Evolutionary conservation across 2,113 vertebrate species (phyloP).

Genomic region (Equus quagga): DNA sequence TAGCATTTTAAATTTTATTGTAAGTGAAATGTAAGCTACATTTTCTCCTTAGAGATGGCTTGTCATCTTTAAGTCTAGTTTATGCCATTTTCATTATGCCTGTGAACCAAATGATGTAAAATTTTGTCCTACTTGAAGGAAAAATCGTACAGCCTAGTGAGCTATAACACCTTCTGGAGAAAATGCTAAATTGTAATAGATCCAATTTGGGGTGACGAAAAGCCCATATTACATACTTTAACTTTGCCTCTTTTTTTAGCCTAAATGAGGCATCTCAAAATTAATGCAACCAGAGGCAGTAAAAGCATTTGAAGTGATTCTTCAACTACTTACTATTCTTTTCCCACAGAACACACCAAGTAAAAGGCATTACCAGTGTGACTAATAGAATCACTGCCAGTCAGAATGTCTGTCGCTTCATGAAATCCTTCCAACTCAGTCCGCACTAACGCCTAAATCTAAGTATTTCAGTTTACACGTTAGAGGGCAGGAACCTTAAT

Average conservation of each 20-base stretch:
- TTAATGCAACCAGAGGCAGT: conserved; percentile 73
- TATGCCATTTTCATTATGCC: conserved; percentile 42
- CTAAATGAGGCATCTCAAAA: conserved; percentile 78
- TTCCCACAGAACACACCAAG: conserved; percentile 13
- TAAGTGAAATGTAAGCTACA: conserved; percentile 18
- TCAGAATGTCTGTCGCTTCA: conserved; percentile 52
- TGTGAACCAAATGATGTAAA: conserved; percentile 38
- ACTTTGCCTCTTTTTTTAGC: conserved; percentile 61
- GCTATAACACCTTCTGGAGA: conserved; percentile 62
- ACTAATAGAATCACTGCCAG: conserved; percentile 66
- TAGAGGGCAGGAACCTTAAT: neutral
- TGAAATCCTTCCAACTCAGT: neutral
- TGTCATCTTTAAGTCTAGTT: conserved; percentile 25
- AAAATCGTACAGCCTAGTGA: conserved; percentile 31
- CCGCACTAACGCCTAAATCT: conserved; percentile 43
- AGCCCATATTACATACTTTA: conserved; percentile 74
- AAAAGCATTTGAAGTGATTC: conserved; percentile 78
- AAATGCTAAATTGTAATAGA: conserved; percentile 71
- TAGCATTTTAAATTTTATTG: conserved; percentile 63
- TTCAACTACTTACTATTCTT: conserved; percentile 7
- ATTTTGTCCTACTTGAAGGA: conserved; percentile 33
- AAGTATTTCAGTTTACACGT: conserved; percentile 51
- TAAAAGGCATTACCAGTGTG: conserved; percentile 66
- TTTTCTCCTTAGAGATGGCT: neutral
- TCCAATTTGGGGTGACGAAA: conserved; percentile 68